These are phyloP conservation scores for Creontiades dilutus DNA, from an alignment of 2,888 invertebrate species.

Conservation along the genomic window DNA sequence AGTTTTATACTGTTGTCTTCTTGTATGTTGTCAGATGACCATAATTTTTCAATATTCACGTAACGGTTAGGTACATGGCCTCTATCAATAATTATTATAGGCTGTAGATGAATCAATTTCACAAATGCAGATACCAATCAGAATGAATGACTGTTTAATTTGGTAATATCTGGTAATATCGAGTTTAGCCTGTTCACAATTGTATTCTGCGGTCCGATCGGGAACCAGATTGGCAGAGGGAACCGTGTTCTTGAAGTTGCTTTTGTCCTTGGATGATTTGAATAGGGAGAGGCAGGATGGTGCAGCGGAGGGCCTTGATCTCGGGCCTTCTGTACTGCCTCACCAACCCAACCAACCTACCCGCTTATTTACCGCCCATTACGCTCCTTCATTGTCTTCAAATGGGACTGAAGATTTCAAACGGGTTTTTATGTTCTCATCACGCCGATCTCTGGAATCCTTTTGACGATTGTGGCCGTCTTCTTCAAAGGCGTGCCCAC, in stretches of 20 bases:
- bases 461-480: neutral
- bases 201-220: neutral
- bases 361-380: slow-evolving; percentile 35
- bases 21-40: too few species aligned
- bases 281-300: slow-evolving; percentile 40
- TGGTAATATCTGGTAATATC: neutral
- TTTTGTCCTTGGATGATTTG: slow-evolving; percentile 13
- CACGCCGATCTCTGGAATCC: slow-evolving; percentile 17
- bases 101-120: too few species aligned
- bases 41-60: too few species aligned
- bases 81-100: too few species aligned
- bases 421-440: slow-evolving; percentile 33
- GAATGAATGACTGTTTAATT: too few species aligned
- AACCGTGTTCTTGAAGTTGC: slow-evolving; percentile 1
- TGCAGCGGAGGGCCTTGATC: slow-evolving; percentile 32
- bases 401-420: slow-evolving; percentile 32
- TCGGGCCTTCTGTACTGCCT: slow-evolving; percentile 19
- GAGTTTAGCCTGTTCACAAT: neutral
- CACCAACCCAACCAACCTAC: slow-evolving; percentile 13
- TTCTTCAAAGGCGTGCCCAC: neutral
- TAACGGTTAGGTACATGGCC: too few species aligned
- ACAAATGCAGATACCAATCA: neutral
- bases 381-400: slow-evolving; percentile 39
- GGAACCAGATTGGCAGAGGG: neutral
- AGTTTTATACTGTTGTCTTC: too few species aligned